Evolutionary conservation across 2,113 vertebrate species (phyloP).

Genomic region (Pimephales promelas): DNA sequence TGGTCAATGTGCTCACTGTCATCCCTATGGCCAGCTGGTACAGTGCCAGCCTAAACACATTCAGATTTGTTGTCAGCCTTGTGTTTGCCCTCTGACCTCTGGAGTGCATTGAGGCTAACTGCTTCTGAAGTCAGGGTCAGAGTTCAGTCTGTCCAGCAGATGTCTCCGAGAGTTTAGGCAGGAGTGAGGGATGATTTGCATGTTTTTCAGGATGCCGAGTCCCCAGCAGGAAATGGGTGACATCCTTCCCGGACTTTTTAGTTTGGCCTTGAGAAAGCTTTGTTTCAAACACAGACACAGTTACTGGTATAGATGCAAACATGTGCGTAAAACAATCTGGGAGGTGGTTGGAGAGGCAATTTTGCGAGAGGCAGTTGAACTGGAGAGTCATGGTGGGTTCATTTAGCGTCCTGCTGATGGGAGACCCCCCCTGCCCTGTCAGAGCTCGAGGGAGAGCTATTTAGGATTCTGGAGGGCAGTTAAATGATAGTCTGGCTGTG

Average conservation of each 20-base stretch:
- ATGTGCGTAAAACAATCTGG: background rate
- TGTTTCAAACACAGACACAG: background rate
- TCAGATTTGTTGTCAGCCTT: slow-evolving; percentile 35
- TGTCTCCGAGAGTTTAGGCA: slow-evolving; percentile 37
- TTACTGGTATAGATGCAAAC: background rate
- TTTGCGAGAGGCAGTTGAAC: slow-evolving; percentile 31
- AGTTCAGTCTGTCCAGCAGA: slow-evolving; percentile 25
- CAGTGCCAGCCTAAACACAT: slow-evolving; percentile 33
- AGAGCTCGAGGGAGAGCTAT: slow-evolving; percentile 25
- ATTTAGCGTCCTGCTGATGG: slow-evolving; percentile 39
- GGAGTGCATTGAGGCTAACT: slow-evolving; percentile 48
- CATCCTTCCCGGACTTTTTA: background rate
- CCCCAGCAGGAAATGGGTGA: slow-evolving; percentile 14
- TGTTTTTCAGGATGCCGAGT: slow-evolving; percentile 4
- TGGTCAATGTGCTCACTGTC: slow-evolving; percentile 19
- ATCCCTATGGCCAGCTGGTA: slow-evolving; percentile 39
- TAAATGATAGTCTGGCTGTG: slow-evolving; percentile 49
- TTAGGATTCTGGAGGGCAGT: slow-evolving; percentile 49
- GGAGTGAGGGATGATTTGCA: slow-evolving; percentile 11
- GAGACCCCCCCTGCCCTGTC: slow-evolving; percentile 29
- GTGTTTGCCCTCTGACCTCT: slow-evolving; percentile 49
- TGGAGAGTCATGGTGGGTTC: slow-evolving; percentile 31
- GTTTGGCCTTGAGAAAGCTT: slow-evolving; percentile 23
- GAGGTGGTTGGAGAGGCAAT: background rate
- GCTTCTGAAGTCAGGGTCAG: slow-evolving; percentile 30